Evolutionary conservation across 30 jellyfish, hydroid and myxozoan species (phyloP), one percentile per base, ranked within the genome.

Genomic region (Morbakka virulenta): DNA sequence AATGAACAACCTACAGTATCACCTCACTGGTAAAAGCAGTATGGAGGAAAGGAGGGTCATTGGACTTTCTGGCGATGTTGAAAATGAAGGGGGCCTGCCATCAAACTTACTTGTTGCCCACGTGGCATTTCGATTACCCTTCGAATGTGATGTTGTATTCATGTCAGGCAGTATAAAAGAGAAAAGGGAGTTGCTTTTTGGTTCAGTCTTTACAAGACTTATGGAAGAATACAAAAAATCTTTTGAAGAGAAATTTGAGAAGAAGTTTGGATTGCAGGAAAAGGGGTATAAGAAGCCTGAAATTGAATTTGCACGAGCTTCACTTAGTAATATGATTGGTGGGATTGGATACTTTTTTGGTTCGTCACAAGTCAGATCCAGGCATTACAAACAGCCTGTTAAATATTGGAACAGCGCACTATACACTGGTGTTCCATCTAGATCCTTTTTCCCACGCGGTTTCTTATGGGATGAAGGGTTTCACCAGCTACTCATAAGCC

Each of bases 381-480:
- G 79, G 33, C 28, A 36, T 52, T 64, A 76, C 26, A 91, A 91
- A 26, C 93, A 84, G 62, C 98, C 98, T 4, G 84, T 77, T 28
- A 88, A 79, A 14, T 91, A 91, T 52, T 91, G 96, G 96, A 14
- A 80, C 23, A 69, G 89, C 32, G 95, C 74, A 22, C 70, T 91
- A 80, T 83, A 64, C 76, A 84, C 98, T 21, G 98, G 87, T 21
- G 98, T 91, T 22, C 98, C 98, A 1, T 91, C 98, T 34, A 87
- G 98, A 21, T 91, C 98, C 4, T 91, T 91, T 78, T 91, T 91
- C 70, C 98, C 98, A 4, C 80, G 98, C 24, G 98, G 98, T 28
- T 91, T 91, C 64, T 84, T 91, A 27, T 91, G 98, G 98, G 98
- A 91, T 74, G 98, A 91, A 80, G 98, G 98, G 0, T 91, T 91